These are phyloP conservation scores for Helicolenus hilgendorfi DNA, from an alignment of 2,797 vertebrate species.

Conservation along the genomic window DNA sequence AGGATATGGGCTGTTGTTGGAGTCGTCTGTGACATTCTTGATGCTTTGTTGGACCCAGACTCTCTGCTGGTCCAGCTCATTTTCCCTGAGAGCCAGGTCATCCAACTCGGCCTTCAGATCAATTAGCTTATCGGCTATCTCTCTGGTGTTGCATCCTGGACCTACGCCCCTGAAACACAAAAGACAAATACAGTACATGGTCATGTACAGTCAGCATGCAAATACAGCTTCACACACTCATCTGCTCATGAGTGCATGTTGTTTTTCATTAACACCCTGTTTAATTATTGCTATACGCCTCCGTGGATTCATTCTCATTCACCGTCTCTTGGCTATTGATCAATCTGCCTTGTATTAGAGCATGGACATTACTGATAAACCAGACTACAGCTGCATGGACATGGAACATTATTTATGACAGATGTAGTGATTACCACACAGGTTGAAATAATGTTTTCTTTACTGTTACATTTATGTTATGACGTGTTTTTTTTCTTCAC, in stretches of 20 bases:
- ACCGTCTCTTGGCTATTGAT: not conserved
- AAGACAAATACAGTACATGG: not conserved
- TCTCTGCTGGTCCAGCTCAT: constrained; percentile 97
- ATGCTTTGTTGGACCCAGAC: constrained; percentile 99
- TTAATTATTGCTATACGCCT: not conserved
- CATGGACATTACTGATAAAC: not conserved
- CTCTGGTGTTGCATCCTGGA: constrained; percentile 98
- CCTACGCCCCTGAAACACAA: constrained; percentile 94
- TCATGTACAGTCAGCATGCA: not conserved
- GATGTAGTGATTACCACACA: not conserved
- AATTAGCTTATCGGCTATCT: constrained; percentile 98
- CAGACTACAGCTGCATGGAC: not conserved
- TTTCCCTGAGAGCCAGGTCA: constrained; percentile 94
- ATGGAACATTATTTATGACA: not conserved
- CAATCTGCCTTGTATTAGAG: not conserved
- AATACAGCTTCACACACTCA: not conserved
- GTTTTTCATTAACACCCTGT: not conserved
- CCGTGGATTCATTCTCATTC: not conserved
- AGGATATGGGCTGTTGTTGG: constrained; percentile 99
- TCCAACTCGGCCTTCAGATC: constrained; percentile 98
- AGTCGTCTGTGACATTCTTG: constrained; percentile 97
- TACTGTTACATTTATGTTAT: too few species aligned
- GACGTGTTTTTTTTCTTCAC: too few species aligned
- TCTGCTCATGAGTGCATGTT: not conserved
- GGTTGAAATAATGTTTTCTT: not conserved